Evolutionary conservation across 2,888 invertebrate genomes (phyloP).

Genomic region (Meliscaeva auricollis): DNA sequence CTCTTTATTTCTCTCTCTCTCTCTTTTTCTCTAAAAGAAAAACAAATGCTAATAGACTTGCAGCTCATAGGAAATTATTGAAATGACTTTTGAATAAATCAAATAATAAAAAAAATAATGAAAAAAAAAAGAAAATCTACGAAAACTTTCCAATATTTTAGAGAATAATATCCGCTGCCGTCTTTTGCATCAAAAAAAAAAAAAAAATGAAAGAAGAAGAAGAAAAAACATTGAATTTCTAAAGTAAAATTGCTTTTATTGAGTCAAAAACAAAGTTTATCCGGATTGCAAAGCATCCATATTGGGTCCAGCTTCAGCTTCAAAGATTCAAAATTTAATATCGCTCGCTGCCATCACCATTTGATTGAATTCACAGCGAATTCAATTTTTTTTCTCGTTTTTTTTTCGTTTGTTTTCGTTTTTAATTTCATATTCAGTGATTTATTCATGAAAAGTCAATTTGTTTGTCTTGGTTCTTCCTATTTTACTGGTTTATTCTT

Average conservation of each 20-base stretch:
- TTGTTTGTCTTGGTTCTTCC: constrained; percentile 46
- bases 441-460: constrained; percentile 67
- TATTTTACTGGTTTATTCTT: constrained; percentile 5
- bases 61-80: constrained; percentile 44
- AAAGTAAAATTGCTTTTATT: constrained; percentile 29
- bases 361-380: constrained; percentile 50
- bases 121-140: background rate
- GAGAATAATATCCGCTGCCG: constrained; percentile 3
- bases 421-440: constrained; percentile 59
- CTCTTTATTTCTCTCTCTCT: too few species aligned
- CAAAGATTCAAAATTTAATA: constrained; percentile 47
- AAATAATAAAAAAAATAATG: constrained; percentile 32
- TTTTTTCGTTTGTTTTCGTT: constrained; percentile 29
- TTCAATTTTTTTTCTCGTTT: too few species aligned
- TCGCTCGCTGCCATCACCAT: constrained; percentile 16
- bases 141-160: constrained; percentile 6
- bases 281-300: constrained; percentile 16
- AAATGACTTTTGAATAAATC: constrained; percentile 64
- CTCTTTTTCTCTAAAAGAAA: background rate
- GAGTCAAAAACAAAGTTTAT: constrained; percentile 47
- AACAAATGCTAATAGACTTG: constrained; percentile 44
- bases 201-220: background rate
- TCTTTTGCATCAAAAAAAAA: background rate
- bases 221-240: background rate
- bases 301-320: constrained; percentile 22